phyloP scores from a whole-genome alignment of 2,888 invertebrate genomes.

The Agrotis ipsilon region DNA sequence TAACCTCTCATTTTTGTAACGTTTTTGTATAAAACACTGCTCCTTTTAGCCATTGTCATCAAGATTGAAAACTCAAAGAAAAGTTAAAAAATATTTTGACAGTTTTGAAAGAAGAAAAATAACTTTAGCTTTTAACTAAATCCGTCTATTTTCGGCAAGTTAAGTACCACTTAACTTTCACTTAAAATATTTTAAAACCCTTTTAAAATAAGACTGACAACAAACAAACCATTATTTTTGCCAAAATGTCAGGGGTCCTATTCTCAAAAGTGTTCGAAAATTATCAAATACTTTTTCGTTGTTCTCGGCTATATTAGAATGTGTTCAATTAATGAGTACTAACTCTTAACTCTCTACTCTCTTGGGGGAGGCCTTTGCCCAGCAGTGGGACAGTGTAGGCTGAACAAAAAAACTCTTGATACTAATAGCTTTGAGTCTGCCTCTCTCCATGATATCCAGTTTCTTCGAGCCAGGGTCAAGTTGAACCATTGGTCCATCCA shows the following conservation, averaged over 20 bases:
- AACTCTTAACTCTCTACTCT: too few species aligned
- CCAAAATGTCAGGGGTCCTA: conserved; percentile 30
- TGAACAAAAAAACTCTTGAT: too few species aligned
- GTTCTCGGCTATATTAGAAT: too few species aligned
- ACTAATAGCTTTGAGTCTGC: too few species aligned
- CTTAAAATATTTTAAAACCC: conserved; percentile 52
- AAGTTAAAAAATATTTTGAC: conserved; percentile 16
- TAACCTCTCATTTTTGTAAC: too few species aligned
- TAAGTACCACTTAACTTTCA: conserved; percentile 41
- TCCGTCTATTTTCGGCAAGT: conserved; percentile 13
- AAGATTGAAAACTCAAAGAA: not conserved
- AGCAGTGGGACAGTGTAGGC: too few species aligned
- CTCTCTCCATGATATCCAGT: too few species aligned
- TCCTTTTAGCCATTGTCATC: not conserved
- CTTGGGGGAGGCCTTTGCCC: too few species aligned
- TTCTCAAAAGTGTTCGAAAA: conserved; percentile 43
- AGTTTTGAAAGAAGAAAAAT: not conserved
- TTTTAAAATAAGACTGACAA: conserved; percentile 50
- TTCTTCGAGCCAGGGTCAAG: too few species aligned
- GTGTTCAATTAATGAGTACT: too few species aligned
- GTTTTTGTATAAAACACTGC: not conserved
- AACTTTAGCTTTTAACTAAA: not conserved
- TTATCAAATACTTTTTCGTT: conserved; percentile 21
- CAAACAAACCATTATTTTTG: conserved; percentile 43
- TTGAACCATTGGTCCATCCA: too few species aligned